These are phyloP conservation scores for Parasteatoda lunata DNA, from an alignment of 2,888 invertebrate species.

Conservation along the genomic window DNA sequence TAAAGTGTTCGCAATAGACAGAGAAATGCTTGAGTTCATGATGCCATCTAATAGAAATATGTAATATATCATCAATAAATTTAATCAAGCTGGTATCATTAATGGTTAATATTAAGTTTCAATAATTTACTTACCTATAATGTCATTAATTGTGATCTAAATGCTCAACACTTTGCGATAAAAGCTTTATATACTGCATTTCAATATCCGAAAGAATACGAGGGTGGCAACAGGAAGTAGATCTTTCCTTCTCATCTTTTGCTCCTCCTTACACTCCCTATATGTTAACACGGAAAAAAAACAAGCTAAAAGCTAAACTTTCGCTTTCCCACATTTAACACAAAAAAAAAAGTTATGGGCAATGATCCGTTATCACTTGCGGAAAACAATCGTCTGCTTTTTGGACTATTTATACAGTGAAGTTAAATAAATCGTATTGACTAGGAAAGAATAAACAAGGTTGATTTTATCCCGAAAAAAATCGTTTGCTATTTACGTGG, in stretches of 20 bases:
- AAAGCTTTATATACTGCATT: constrained; percentile 34
- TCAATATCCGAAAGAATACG: neutral
- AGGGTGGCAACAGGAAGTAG: constrained; percentile 31
- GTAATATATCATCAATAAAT: neutral
- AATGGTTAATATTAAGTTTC: no score
- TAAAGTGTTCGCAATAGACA: no score
- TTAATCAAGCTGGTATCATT: neutral
- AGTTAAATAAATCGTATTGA: neutral
- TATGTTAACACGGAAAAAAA: neutral
- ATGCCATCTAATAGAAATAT: no score
- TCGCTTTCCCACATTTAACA: neutral
- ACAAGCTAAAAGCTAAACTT: neutral
- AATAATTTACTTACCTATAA: neutral
- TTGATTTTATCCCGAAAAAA: constrained; percentile 14
- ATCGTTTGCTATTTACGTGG: neutral
- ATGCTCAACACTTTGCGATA: neutral
- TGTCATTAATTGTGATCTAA: neutral
- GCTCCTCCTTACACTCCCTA: neutral
- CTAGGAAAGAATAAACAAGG: neutral
- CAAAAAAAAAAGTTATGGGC: constrained; percentile 11
- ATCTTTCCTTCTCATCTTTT: constrained; percentile 44
- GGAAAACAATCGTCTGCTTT: constrained; percentile 29
- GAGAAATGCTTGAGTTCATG: no score
- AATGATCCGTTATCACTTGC: constrained; percentile 31
- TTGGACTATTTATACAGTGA: constrained; percentile 53